Conservation (phyloP, 2,888 invertebrate species). For the Siphlonurus alternatus region DNA sequence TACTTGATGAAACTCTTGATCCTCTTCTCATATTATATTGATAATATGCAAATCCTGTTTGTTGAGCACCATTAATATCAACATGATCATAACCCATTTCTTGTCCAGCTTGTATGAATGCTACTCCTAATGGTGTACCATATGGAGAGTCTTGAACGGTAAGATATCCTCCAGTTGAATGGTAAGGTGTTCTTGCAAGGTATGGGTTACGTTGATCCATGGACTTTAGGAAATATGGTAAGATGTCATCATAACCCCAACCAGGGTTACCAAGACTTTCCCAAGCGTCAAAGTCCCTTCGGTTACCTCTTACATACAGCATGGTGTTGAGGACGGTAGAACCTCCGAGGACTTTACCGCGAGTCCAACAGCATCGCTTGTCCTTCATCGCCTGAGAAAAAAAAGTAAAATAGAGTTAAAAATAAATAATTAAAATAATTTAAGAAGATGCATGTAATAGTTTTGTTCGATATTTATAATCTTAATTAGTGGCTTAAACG, state of each 20-base stretch:
- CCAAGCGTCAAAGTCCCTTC: slow-evolving; percentile 77
- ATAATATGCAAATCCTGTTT: slow-evolving; percentile 72
- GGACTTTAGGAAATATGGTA: slow-evolving; percentile 74
- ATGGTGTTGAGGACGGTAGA: slow-evolving; percentile 79
- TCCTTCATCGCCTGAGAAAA: slow-evolving; percentile 69
- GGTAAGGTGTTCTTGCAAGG: slow-evolving; percentile 53
- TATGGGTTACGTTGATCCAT: slow-evolving; percentile 80
- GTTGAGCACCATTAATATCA: slow-evolving; percentile 71
- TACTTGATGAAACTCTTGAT: slow-evolving; percentile 65
- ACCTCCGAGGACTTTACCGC: slow-evolving; percentile 76
- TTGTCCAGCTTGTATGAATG: slow-evolving; percentile 75
- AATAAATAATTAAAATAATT: neutral
- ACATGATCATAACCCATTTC: slow-evolving; percentile 80
- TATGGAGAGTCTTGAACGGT: slow-evolving; percentile 63
- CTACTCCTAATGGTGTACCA: slow-evolving; percentile 67
- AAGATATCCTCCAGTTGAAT: slow-evolving; percentile 54
- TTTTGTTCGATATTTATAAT: neutral
- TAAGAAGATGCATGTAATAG: neutral
- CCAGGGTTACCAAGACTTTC: slow-evolving; percentile 67
- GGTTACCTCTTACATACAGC: slow-evolving; percentile 80
- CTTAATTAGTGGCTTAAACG: no score
- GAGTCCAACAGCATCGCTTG: slow-evolving; percentile 71
- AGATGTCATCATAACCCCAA: slow-evolving; percentile 68
- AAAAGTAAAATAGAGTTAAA: neutral
- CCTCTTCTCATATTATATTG: slow-evolving; percentile 81